These are phyloP conservation scores for Octomys mimax DNA, from an alignment of 2,797 vertebrate genomes.

Conservation along the genomic window DNA sequence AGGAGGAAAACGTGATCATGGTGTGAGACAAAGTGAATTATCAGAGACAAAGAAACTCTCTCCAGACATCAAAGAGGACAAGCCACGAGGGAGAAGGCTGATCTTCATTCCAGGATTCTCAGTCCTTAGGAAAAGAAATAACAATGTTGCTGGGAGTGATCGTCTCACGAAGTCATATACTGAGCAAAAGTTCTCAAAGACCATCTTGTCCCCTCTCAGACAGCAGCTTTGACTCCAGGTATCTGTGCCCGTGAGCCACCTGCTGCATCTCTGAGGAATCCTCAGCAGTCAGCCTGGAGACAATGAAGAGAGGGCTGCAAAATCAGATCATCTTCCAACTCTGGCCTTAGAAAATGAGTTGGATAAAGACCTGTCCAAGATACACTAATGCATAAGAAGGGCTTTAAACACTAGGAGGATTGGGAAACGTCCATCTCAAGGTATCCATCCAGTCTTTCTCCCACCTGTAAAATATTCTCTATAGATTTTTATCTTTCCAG, in stretches of 20 bases:
- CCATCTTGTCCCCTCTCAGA: neutral
- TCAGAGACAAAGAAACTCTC: neutral
- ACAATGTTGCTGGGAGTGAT: neutral
- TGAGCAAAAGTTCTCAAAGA: neutral
- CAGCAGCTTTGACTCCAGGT: neutral
- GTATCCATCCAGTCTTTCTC: neutral
- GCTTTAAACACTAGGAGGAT: neutral
- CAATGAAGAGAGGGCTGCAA: neutral
- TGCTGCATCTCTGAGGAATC: neutral
- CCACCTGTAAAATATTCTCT: neutral
- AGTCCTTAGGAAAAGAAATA: constrained; percentile 41
- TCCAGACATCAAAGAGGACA: neutral
- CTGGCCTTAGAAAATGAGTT: neutral
- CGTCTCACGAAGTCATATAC: neutral
- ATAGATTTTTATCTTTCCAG: neutral
- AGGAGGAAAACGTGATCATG: neutral
- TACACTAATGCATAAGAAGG: neutral
- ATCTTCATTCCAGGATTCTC: neutral
- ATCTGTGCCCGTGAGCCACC: neutral
- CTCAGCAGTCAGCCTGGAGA: neutral
- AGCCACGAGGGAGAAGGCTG: neutral
- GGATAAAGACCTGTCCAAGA: neutral
- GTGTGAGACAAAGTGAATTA: neutral
- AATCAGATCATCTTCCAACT: neutral
- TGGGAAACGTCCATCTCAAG: neutral